Percentiles rank a stretch among this genome's conserved stretches.
Evolutionary conservation across 2,797 vertebrate species (phyloP).

Genomic region (Spheniscus humboldti): DNA sequence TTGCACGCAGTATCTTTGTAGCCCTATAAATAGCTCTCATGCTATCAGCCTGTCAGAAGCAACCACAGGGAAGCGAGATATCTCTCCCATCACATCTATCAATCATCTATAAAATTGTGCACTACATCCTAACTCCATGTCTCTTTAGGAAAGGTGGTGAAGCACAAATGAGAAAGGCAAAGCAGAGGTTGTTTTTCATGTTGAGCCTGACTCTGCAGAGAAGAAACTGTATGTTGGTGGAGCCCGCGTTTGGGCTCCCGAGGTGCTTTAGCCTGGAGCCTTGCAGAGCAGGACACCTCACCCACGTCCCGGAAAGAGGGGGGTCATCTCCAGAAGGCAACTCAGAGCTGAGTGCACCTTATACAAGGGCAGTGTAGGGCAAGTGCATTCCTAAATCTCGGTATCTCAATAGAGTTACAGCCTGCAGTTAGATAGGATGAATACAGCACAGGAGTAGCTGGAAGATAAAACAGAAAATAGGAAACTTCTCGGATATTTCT

Average conservation of each 20-base stretch:
- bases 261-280: not conserved
- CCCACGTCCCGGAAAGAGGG: not conserved
- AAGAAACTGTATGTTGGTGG: not conserved
- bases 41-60: not conserved
- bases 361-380: fast-evolving
- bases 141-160: not conserved
- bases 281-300: not conserved
- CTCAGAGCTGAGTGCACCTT: not conserved
- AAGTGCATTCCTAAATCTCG: not conserved
- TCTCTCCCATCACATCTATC: not conserved
- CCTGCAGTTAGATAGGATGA: not conserved
- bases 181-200: not conserved
- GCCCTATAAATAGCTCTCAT: not conserved
- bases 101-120: not conserved
- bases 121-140: not conserved
- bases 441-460: not conserved
- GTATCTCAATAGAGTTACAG: not conserved
- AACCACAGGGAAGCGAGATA: not conserved
- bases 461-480: not conserved
- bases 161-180: not conserved
- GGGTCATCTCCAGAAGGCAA: not conserved
- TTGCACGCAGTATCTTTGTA: not conserved
- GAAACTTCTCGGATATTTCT: not conserved
- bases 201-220: not conserved
- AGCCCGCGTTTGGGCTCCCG: not conserved